These are phyloP conservation scores for Temnothorax ravouxi DNA, from an alignment of 2,888 invertebrate species.

Conservation along the genomic window DNA sequence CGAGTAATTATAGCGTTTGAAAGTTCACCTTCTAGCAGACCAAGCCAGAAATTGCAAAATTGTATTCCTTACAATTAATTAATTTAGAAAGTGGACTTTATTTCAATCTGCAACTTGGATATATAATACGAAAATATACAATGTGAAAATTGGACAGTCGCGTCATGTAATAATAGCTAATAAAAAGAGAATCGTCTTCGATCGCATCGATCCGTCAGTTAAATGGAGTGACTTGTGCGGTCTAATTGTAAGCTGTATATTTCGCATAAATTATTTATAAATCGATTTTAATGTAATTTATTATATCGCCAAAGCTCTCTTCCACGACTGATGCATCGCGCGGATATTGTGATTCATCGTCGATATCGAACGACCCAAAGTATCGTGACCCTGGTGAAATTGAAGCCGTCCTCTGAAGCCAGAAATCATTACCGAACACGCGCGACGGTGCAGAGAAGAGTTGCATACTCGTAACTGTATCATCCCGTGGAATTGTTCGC, in stretches of 20 bases:
- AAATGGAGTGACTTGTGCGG: background rate
- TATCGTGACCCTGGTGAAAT: background rate
- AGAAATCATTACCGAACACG: background rate
- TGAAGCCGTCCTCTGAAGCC: background rate
- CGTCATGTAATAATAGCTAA: background rate
- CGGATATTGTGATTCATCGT: background rate
- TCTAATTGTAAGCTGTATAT: too few relatives aligned
- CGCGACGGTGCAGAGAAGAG: constrained; percentile 25
- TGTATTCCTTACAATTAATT: background rate
- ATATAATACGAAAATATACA: background rate
- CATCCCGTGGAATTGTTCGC: constrained; percentile 53
- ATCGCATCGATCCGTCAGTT: background rate
- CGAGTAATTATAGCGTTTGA: constrained; percentile 11
- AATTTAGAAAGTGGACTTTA: constrained; percentile 15
- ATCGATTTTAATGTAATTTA: background rate
- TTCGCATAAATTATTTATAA: constrained; percentile 5
- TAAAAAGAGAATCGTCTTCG: background rate
- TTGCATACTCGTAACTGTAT: constrained; percentile 51
- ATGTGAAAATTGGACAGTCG: constrained; percentile 14
- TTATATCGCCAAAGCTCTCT: background rate
- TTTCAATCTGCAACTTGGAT: background rate
- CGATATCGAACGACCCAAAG: background rate
- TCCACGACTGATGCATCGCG: background rate
- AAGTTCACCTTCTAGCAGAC: background rate
- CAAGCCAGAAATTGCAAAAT: background rate